These are phyloP conservation scores for Drosophila recens DNA, from an alignment of 2,888 invertebrate species.

Conservation along the genomic window DNA sequence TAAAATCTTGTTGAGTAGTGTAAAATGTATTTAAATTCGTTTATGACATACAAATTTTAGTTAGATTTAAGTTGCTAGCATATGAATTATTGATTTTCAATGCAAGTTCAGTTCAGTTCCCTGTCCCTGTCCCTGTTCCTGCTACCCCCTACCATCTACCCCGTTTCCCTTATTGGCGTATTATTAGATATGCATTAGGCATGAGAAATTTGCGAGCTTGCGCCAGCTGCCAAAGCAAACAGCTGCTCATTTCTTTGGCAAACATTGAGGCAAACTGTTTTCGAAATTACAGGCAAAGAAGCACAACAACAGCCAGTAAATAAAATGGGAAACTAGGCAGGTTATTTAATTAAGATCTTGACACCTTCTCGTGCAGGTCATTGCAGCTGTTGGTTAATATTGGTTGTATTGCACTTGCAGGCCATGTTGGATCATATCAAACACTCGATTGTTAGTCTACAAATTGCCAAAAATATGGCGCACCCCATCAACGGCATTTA, in stretches of 20 bases:
- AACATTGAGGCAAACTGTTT: slow-evolving; percentile 54
- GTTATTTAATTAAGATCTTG: slow-evolving; percentile 49
- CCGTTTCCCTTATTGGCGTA: slow-evolving; percentile 3
- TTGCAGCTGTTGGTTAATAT: slow-evolving; percentile 10
- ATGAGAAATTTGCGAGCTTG: slow-evolving; percentile 59
- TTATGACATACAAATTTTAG: slow-evolving; percentile 14
- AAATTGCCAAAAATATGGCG: slow-evolving; percentile 98
- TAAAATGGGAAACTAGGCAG: not conserved
- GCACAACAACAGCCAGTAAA: not conserved
- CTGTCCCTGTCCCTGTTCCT: not conserved
- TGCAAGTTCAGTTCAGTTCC: slow-evolving; percentile 67
- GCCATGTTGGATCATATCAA: slow-evolving; percentile 98
- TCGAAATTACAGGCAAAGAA: slow-evolving; percentile 19
- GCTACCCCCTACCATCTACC: no score
- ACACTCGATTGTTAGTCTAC: slow-evolving; percentile 98
- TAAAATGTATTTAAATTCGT: slow-evolving; percentile 2
- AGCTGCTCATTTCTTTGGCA: slow-evolving; percentile 69
- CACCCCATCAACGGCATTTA: slow-evolving; percentile 96
- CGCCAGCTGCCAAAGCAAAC: slow-evolving; percentile 55
- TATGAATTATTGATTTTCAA: slow-evolving; percentile 69
- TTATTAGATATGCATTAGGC: slow-evolving; percentile 58
- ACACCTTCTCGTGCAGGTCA: slow-evolving; percentile 27
- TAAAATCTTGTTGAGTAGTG: not conserved
- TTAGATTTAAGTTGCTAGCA: slow-evolving; percentile 12
- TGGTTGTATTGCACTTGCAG: slow-evolving; percentile 85